These are phyloP conservation scores for Eufriesea mexicana DNA, from an alignment of 1,140 invertebrate genomes.

Conservation along the genomic window DNA sequence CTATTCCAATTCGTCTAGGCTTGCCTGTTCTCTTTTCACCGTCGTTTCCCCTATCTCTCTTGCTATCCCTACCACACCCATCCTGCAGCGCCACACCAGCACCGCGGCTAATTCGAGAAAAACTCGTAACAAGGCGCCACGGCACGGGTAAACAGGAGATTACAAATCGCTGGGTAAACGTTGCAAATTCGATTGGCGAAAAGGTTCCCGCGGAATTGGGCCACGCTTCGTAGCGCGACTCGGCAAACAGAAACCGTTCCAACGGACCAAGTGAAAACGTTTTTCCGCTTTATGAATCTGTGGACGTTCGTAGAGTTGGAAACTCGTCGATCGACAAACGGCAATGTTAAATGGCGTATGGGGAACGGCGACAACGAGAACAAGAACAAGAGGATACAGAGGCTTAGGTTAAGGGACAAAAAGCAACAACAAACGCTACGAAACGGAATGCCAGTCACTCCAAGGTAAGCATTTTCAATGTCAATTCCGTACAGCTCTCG, in stretches of 20 bases:
- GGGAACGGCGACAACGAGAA: background rate
- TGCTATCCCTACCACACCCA: background rate
- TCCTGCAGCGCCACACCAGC: background rate
- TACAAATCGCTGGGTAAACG: conserved; percentile 46
- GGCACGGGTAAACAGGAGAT: conserved; percentile 41
- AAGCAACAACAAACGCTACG: no score
- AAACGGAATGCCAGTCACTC: background rate
- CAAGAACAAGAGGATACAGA: no score
- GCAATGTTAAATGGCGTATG: background rate
- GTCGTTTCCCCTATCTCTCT: no score
- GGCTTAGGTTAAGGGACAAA: no score
- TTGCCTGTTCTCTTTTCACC: background rate
- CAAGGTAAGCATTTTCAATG: background rate
- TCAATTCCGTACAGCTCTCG: no score
- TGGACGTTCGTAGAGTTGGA: background rate
- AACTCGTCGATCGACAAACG: background rate
- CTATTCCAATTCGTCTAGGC: background rate
- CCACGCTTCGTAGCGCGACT: conserved; percentile 20
- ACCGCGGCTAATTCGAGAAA: conserved; percentile 24
- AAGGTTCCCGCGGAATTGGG: conserved; percentile 37
- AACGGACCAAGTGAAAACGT: background rate
- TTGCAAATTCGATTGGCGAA: conserved; percentile 42
- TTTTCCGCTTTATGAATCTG: conserved; percentile 24
- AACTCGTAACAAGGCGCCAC: conserved; percentile 28
- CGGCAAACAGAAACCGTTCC: conserved; percentile 42